Evolutionary conservation across 2,888 invertebrate species (phyloP).

Genomic region (Parnassius smintheus): DNA sequence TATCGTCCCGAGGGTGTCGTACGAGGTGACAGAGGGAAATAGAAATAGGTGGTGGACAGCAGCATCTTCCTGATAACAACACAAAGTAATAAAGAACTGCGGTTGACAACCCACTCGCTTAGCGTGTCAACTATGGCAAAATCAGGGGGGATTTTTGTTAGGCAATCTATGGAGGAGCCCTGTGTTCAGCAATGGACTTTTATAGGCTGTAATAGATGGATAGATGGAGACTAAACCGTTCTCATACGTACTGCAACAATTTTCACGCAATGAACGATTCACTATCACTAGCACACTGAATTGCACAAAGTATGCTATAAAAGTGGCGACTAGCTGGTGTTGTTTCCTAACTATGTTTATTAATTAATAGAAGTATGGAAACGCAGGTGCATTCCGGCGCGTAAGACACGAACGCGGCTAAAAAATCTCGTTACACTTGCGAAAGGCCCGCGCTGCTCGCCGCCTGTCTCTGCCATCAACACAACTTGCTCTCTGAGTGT

Average conservation of each 20-base stretch:
- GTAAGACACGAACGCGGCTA: slow-evolving; percentile 8
- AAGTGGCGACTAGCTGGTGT: not conserved
- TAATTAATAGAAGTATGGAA: slow-evolving; percentile 20
- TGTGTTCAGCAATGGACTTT: no score
- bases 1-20: no score
- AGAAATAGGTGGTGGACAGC: no score
- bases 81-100: no score
- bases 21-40: no score
- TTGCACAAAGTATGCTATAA: slow-evolving; percentile 7
- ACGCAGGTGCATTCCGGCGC: slow-evolving; percentile 19
- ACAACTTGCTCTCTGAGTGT: slow-evolving; percentile 7
- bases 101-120: no score
- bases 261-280: slow-evolving; percentile 17
- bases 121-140: no score
- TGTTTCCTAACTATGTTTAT: slow-evolving; percentile 18
- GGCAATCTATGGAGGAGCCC: no score
- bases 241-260: not conserved
- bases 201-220: no score
- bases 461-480: slow-evolving; percentile 9
- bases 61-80: no score
- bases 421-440: slow-evolving; percentile 20
- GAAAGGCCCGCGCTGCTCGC: slow-evolving; percentile 3
- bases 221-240: not conserved
- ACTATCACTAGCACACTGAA: slow-evolving; percentile 9
- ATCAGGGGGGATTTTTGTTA: no score